phyloP scores from a whole-genome alignment of 1,140 invertebrate species.

The Ceratosolen solmsi region DNA sequence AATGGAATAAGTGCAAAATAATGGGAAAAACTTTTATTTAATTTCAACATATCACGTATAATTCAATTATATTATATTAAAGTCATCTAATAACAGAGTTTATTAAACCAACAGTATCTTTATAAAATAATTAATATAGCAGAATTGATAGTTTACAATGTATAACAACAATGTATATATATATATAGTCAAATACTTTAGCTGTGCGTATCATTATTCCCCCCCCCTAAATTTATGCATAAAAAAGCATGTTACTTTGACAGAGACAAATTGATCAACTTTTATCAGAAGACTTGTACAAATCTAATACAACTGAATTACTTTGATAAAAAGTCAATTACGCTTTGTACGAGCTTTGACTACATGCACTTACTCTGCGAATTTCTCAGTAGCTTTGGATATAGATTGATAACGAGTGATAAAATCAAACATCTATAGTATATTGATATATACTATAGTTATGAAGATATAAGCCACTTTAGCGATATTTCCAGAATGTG shows the following conservation, averaged over 20 bases:
- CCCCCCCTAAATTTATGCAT: too few species aligned
- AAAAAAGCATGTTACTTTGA: not conserved
- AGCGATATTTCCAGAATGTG: not conserved
- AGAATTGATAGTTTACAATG: not conserved
- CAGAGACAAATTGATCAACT: not conserved
- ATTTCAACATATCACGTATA: too few species aligned
- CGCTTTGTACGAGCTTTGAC: not conserved
- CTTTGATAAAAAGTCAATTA: slow-evolving; percentile 18
- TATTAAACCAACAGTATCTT: too few species aligned
- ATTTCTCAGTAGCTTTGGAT: not conserved
- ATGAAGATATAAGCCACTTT: not conserved
- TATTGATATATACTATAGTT: not conserved
- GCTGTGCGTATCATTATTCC: too few species aligned
- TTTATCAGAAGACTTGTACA: not conserved
- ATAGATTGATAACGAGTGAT: not conserved
- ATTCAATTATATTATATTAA: too few species aligned
- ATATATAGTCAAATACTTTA: too few species aligned
- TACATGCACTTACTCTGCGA: not conserved
- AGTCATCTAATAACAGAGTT: too few species aligned
- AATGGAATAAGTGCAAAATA: not conserved
- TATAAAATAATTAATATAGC: too few species aligned
- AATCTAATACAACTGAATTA: not conserved
- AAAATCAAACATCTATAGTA: not conserved
- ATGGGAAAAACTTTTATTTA: not conserved
- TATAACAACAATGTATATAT: not conserved